Evolutionary conservation across 2,888 invertebrate genomes (phyloP).

Genomic region (Mamestra brassicae): DNA sequence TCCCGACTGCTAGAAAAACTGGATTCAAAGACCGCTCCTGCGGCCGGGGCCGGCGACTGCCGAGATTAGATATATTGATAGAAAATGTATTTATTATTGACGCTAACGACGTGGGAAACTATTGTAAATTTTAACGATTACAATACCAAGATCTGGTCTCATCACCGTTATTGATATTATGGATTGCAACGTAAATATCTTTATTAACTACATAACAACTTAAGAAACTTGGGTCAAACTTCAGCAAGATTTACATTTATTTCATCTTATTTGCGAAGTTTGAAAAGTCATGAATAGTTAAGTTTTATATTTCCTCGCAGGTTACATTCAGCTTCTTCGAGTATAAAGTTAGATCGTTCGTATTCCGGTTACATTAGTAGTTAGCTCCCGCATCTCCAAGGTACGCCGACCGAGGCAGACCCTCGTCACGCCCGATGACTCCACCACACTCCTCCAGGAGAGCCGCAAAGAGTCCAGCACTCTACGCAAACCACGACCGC

Average conservation of each 20-base stretch:
- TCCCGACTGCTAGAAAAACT: slow-evolving; percentile 88
- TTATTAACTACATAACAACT: slow-evolving; percentile 10
- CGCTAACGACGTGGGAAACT: slow-evolving; percentile 73
- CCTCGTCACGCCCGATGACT: too few relatives aligned
- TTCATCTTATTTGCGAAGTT: slow-evolving; percentile 39
- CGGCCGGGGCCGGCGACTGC: slow-evolving; percentile 69
- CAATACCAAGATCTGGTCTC: slow-evolving; percentile 9
- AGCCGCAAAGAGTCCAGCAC: too few relatives aligned
- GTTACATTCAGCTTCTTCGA: slow-evolving; percentile 33
- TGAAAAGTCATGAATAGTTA: slow-evolving; percentile 40
- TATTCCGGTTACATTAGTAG: slow-evolving; percentile 50
- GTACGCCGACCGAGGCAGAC: too few relatives aligned
- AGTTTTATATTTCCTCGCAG: slow-evolving; percentile 35
- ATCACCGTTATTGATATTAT: slow-evolving; percentile 22
- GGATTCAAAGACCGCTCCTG: slow-evolving; percentile 79
- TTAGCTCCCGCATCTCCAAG: slow-evolving; percentile 19
- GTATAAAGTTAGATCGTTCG: slow-evolving; percentile 34
- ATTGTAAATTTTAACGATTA: slow-evolving; percentile 57
- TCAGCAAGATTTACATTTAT: slow-evolving; percentile 42
- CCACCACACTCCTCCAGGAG: too few relatives aligned
- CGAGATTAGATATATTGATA: slow-evolving; percentile 82
- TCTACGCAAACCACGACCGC: too few relatives aligned
- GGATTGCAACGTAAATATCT: slow-evolving; percentile 10
- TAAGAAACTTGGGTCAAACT: slow-evolving; percentile 31
- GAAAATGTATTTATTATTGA: slow-evolving; percentile 75